Evolutionary conservation across 2,113 vertebrate species (phyloP), one percentile per base, ranked within the genome.

Genomic region (Barnardius zonarius): DNA sequence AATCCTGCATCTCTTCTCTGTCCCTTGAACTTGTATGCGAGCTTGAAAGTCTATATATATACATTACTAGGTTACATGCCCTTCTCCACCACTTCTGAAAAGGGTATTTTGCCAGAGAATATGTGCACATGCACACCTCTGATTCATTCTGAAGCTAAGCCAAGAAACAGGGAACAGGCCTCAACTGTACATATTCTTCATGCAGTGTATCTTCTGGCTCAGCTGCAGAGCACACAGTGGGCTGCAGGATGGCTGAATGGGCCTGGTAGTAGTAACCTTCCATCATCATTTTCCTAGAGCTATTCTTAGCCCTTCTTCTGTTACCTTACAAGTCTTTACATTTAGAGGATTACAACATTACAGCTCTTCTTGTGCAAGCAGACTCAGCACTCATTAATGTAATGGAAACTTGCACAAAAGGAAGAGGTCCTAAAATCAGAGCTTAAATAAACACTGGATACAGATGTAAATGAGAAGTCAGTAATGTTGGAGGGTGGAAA

Each of bases 211-310:
- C 77, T 92, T 70, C 80, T 88, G 76, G 94, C 88, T 77, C 88
- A 95, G 91, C 83, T 83, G 92, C 72, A 90, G 54, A 93, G 49
- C 66, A 61, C 66, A 68, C 24, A 64, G 73, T 59, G 69, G 77
- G 93, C 66, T 85, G 85, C 66, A 87, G 43, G 84, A 72, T 81
- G 68, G 63, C 80, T 88, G 83, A 93, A 74, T 67, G 80, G 86
- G 24, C 77, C 66, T 78, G 55, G 55, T 75, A 86, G 76, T 51
- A 86, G 55, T 69, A 93, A 93, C 43, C 48, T 84, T 91, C 94
- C 77, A 68, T 72, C 77, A 63, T 55, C 64, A 28, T 74, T 75
- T 83, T 88, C 86, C 83, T 84, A 39, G 14, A 81, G 74, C 57
- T 91, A 68, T 70, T 92, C 51, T 95, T 75, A 93, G 83, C 30